A percentile compares a stretch with the other conserved stretches of the same genome.
These are phyloP conservation scores for Gopherus evgoodei DNA, from an alignment of 2,113 vertebrate species.

Conservation along the genomic window DNA sequence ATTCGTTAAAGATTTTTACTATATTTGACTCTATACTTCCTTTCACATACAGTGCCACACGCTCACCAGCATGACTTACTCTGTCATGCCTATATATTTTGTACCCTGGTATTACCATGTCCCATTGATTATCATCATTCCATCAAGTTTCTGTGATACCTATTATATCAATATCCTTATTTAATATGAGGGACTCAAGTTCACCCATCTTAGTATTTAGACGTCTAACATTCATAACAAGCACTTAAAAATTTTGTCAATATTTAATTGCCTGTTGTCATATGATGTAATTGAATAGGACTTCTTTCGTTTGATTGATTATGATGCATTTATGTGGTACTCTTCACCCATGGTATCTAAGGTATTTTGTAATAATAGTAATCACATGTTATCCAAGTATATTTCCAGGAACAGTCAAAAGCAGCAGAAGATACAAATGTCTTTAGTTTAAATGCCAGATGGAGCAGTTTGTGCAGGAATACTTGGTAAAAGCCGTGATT, in stretches of 20 bases:
- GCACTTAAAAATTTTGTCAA: not conserved
- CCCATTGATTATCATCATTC: not conserved
- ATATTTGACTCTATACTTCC: not conserved
- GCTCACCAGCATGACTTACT: not conserved
- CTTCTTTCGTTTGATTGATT: not conserved
- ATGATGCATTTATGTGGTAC: not conserved
- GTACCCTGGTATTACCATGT: not conserved
- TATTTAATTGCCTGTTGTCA: not conserved
- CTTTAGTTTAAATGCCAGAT: constrained; percentile 30
- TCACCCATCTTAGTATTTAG: not conserved
- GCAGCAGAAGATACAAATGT: constrained; percentile 40
- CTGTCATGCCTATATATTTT: not conserved
- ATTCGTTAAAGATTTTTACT: not conserved
- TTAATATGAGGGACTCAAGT: not conserved
- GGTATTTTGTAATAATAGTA: constrained; percentile 8
- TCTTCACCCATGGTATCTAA: not conserved
- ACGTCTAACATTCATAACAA: not conserved
- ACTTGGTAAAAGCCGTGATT: constrained; percentile 28
- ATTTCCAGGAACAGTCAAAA: constrained; percentile 55
- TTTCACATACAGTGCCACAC: not conserved
- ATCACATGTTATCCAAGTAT: not conserved
- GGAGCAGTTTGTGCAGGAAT: constrained; percentile 51
- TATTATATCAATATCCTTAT: not conserved
- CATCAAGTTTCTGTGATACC: not conserved
- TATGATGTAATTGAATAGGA: not conserved